Evolutionary conservation across 2,113 vertebrate species (phyloP), one percentile per base, ranked within the genome.

Genomic region (Polyodon spathula): DNA sequence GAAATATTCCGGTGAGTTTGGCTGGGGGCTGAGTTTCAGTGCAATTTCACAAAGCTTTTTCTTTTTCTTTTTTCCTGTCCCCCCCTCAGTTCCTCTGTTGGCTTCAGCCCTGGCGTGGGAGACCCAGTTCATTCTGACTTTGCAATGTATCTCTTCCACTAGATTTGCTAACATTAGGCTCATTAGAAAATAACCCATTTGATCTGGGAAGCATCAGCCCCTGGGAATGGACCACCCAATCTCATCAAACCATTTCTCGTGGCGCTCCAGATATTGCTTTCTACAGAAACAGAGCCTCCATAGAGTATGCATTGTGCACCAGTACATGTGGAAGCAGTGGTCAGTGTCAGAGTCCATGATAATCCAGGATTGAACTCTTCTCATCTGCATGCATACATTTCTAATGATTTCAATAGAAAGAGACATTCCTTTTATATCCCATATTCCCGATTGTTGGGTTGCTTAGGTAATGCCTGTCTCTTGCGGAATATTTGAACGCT

Each of bases 371-470:
- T 61, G 46, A 61, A 38, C 59, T 17, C 6, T 15, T 37, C 37
- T 39, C 11, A 37, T 62, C 27, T 42, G 53, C 53, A 55, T 56
- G 43, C 53, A 84, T 83, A 81, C 80, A 81, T 84, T 79, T 71
- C 76, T 70, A 62, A 62, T 62, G 52, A 6, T 9, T 16, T 54
- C 53, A 10, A 54, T 54, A 37, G 16, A 54, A 54, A 54, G 53
- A 37, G 37, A 11, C 6, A 52, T 52, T 54, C 16, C 11, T 54
- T 54, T 54, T 54, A 27, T 27, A 17, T 17, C 8, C 53, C 15
- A 54, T 54, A 54, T 54, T 54, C 9, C 15, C 11, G 46, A 50
- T 50, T 50, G 46, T 50, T 50, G 46, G 15, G 53, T 54, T 54
- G 53, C 53, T 54, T 27, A 54, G n/a, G 53, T 4, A 16, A 54